Base-by-base conservation (phyloP, 2,113 vertebrate genomes). In the Coptodon bakossiorum region DNA sequence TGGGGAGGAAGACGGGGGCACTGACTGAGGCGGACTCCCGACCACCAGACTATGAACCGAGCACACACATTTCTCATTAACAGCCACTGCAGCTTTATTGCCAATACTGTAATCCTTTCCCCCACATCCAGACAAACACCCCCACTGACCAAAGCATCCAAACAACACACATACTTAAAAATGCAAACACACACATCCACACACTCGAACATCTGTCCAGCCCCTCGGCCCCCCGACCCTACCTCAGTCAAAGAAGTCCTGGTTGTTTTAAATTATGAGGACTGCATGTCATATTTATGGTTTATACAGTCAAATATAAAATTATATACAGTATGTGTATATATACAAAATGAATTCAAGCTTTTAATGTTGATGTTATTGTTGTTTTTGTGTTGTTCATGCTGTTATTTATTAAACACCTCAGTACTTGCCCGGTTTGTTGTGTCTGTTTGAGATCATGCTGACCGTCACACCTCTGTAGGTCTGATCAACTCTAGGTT, bases 241-340 rank as follows among this genome's bases (percentile, higher is more conserved):
- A 99, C 98, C 99, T 99, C 98, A 99, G 95, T 95, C 97, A 96
- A 96, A 98, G 97, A 99, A 98, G 98, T 99, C 97, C 98, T 96
- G 93, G 93, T 96, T 91, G 82, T 95, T 98, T 95, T 99, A 99
- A 99, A 95, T 99, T 99, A 99, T 99, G 96, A 97, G 95, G 97
- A 98, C 97, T 97, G 97, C 98, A 98, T 98, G 98, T 96, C 97
- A 97, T 98, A 99, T 99, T 99, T 99, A 99, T 98, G 97, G 97
- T 98, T 99, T 98, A 98, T 98, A 99, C 97, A 96, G 95, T 97
- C 97, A 97, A 96, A 95, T 95, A 95, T 95, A 92, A 92, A 96
- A 93, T 90, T 96, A 94, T 94, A 95, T 95, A 93, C 92, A 89
- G 82, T 95, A 92, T 95, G 88, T 96, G 89, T 96, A 93, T 92